Conservation (phyloP, 2,797 vertebrate genomes). For the Sarcoramphus papa region DNA sequence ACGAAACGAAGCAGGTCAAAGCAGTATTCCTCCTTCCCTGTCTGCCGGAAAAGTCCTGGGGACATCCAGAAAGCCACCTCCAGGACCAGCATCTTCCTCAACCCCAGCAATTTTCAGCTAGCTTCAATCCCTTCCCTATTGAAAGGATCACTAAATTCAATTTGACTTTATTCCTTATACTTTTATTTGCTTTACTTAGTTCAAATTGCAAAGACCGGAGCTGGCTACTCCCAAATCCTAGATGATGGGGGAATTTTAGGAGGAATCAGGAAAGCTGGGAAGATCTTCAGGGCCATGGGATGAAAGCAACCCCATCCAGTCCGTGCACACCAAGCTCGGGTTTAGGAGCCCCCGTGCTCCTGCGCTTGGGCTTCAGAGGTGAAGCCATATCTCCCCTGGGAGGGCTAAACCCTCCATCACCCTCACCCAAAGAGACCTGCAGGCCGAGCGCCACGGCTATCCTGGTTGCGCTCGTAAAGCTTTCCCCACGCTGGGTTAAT, state of each 20-base stretch:
- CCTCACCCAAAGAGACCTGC: background rate
- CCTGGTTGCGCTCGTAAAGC: background rate
- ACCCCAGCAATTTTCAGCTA: background rate
- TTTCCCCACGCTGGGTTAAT: background rate
- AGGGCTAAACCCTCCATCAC: background rate
- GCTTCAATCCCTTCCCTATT: background rate
- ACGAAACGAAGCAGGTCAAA: background rate
- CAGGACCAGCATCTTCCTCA: background rate
- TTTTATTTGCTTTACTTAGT: background rate
- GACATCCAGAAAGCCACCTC: background rate
- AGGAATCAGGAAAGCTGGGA: background rate
- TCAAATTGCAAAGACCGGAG: background rate
- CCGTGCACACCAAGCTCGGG: background rate
- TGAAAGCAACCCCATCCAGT: background rate
- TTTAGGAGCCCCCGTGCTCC: background rate
- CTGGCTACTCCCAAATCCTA: background rate
- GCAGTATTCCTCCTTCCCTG: background rate
- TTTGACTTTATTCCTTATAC: background rate
- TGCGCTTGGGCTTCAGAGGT: background rate
- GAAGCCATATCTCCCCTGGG: background rate
- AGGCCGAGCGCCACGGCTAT: too few species aligned
- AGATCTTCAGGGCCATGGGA: background rate
- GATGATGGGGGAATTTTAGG: background rate
- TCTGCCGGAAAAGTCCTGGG: background rate
- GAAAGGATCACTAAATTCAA: background rate